phyloP scores from a whole-genome alignment of 1,140 invertebrate species.

The Dreissena rostriformis region DNA sequence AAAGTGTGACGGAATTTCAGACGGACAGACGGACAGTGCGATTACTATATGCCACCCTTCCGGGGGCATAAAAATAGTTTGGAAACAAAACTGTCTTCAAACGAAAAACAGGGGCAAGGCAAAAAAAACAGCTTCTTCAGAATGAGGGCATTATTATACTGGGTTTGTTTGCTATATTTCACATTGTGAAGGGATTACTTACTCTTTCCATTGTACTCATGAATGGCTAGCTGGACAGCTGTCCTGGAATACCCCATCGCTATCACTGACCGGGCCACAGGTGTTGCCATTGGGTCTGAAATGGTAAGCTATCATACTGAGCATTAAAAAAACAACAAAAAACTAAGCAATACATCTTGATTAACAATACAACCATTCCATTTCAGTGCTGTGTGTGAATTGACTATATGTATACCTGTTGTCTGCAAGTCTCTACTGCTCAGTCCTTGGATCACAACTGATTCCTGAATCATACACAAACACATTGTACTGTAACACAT shows the following conservation, averaged over 20 bases:
- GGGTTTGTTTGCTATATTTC: too few species aligned
- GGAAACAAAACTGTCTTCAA: too few species aligned
- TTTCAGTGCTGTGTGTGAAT: background rate
- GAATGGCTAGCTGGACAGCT: conserved; percentile 14
- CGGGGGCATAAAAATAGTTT: too few species aligned
- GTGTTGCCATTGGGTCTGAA: conserved; percentile 11
- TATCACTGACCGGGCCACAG: background rate
- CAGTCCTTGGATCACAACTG: background rate
- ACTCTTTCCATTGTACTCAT: conserved; percentile 24
- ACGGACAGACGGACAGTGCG: too few species aligned
- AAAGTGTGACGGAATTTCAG: too few species aligned
- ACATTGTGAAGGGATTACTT: too few species aligned
- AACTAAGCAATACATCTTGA: background rate
- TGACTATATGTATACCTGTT: background rate
- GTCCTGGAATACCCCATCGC: conserved; percentile 8
- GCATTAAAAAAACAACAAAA: too few species aligned
- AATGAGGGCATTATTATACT: too few species aligned
- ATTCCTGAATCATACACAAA: background rate
- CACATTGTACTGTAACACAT: background rate
- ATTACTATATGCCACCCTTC: too few species aligned
- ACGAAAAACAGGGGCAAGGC: too few species aligned
- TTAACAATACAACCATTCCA: background rate
- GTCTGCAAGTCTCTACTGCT: background rate
- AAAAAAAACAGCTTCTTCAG: too few species aligned
- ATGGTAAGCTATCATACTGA: too few species aligned